Evolutionary conservation across 2,797 vertebrate genomes (phyloP).

Genomic region (Chaunax sp.): DNA sequence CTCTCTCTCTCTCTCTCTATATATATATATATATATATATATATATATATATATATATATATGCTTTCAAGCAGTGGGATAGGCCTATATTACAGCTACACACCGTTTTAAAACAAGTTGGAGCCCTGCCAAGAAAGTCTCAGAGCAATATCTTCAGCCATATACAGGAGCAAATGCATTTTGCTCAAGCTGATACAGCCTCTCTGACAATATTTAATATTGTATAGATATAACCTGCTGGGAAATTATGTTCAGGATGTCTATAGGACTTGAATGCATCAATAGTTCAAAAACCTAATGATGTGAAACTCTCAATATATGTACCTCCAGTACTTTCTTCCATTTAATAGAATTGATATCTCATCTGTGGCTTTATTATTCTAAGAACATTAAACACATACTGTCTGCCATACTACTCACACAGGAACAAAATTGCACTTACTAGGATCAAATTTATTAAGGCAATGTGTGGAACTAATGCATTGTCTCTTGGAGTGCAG

Average conservation of each 20-base stretch:
- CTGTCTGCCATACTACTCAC: neutral
- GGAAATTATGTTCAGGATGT: slow-evolving; percentile 61
- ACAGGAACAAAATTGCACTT: neutral
- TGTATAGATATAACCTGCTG: slow-evolving; percentile 56
- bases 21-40: too few relatives aligned
- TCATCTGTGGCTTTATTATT: slow-evolving; percentile 8
- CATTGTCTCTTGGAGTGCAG: neutral
- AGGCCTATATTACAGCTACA: slow-evolving; percentile 56
- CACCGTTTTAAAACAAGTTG: slow-evolving; percentile 65
- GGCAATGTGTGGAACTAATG: neutral
- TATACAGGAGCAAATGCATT: slow-evolving; percentile 52
- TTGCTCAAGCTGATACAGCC: slow-evolving; percentile 28
- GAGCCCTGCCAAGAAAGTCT: slow-evolving; percentile 64
- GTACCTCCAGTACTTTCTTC: slow-evolving; percentile 4
- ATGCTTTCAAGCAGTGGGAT: slow-evolving; percentile 58
- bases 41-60: too few relatives aligned
- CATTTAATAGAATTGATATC: neutral
- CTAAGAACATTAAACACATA: neutral
- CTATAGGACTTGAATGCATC: slow-evolving; percentile 31
- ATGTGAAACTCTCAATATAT: slow-evolving; percentile 32
- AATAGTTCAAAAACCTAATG: slow-evolving; percentile 27
- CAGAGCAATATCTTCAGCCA: slow-evolving; percentile 66
- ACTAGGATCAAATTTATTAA: neutral
- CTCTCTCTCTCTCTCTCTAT: too few relatives aligned
- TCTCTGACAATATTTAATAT: slow-evolving; percentile 58